A percentile compares a stretch with the other conserved stretches of the same genome.
Conservation (phyloP, 2,888 invertebrate genomes). For the Mesorhabditis belari region DNA sequence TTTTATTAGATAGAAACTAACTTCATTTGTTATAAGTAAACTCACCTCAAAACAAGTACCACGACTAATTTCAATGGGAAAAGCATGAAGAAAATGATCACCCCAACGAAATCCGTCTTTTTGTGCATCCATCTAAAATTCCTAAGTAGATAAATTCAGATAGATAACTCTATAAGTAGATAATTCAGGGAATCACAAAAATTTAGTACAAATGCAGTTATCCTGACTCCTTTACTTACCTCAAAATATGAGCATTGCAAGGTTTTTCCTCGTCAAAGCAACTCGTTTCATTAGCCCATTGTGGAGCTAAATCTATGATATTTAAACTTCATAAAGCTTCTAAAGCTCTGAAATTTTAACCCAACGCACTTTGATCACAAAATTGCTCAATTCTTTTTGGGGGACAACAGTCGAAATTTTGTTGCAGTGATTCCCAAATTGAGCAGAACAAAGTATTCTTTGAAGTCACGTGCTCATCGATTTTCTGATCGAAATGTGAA, state of each 20-base stretch:
- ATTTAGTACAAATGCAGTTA: too few species aligned
- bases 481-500: not conserved
- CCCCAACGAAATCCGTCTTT: slow-evolving; percentile 16
- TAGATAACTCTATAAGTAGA: too few species aligned
- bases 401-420: not conserved
- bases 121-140: slow-evolving; percentile 23
- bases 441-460: not conserved
- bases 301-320: not conserved
- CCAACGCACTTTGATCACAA: not conserved
- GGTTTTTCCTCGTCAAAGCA: not conserved
- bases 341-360: too few species aligned
- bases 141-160: not conserved
- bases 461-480: not conserved
- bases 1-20: too few species aligned
- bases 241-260: not conserved
- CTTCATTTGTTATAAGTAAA: not conserved
- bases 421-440: not conserved
- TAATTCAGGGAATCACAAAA: too few species aligned
- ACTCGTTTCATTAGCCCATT: not conserved
- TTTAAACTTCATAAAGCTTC: too few species aligned
- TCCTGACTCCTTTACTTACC: too few species aligned
- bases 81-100: slow-evolving; percentile 27
- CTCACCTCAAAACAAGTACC: slow-evolving; percentile 18
- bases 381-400: not conserved
- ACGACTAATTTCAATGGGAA: slow-evolving; percentile 29